phyloP scores from a whole-genome alignment of 2,797 vertebrate species.

The Microctenopoma lineatum region DNA sequence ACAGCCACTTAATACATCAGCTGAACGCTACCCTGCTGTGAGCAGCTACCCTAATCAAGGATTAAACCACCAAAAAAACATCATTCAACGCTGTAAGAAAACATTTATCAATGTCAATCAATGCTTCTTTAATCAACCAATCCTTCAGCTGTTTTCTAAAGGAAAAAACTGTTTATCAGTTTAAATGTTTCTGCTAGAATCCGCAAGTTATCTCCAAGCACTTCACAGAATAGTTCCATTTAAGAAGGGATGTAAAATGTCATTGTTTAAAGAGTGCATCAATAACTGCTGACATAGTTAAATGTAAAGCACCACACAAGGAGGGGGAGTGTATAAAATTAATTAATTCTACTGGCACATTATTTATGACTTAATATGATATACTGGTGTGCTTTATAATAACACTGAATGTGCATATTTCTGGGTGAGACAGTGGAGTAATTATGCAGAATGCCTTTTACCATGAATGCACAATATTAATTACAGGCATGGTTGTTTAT shows the following conservation, averaged over 20 bases:
- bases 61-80: constrained; percentile 3
- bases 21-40: constrained; percentile 1
- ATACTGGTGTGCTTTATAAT: constrained; percentile 84
- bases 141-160: neutral
- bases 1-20: constrained; percentile 7
- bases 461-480: constrained; percentile 82
- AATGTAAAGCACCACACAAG: constrained; percentile 79
- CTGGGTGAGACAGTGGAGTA: constrained; percentile 82
- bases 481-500: constrained; percentile 81
- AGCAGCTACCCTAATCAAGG: neutral
- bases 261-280: constrained; percentile 83
- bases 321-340: constrained; percentile 77
- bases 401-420: constrained; percentile 86
- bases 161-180: neutral
- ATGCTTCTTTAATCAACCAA: neutral
- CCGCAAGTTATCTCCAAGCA: constrained; percentile 29
- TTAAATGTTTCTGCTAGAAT: constrained; percentile 16
- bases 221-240: constrained; percentile 57
- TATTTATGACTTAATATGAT: constrained; percentile 88
- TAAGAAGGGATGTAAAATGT: constrained; percentile 76
- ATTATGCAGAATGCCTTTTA: constrained; percentile 85
- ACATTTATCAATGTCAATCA: neutral
- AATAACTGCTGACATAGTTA: constrained; percentile 86
- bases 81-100: neutral
- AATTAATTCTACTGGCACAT: constrained; percentile 83